These are phyloP conservation scores for Marronus borbonicus DNA, from an alignment of 2,888 invertebrate species.

Conservation along the genomic window DNA sequence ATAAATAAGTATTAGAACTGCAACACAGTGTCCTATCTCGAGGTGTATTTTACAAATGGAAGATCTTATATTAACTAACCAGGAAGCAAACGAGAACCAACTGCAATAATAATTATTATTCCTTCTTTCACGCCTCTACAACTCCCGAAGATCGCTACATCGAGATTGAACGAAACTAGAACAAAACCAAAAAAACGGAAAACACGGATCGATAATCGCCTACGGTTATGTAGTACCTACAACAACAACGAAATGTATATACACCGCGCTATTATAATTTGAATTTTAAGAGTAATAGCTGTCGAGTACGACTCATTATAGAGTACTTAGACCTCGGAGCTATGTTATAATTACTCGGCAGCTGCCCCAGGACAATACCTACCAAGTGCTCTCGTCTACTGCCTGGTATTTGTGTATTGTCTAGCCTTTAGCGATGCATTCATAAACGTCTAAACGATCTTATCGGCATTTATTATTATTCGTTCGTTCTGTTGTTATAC, in stretches of 20 bases:
- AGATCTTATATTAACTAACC: constrained; percentile 10
- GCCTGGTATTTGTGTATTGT: constrained; percentile 59
- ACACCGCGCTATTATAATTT: constrained; percentile 53
- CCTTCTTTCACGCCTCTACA: constrained; percentile 9
- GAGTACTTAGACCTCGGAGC: constrained; percentile 55
- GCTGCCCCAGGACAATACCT: constrained; percentile 66
- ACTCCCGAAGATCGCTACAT: constrained; percentile 21
- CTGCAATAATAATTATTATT: constrained; percentile 16
- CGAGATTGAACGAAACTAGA: background rate
- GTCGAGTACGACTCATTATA: constrained; percentile 59
- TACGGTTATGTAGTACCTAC: constrained; percentile 37
- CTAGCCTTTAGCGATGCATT: constrained; percentile 62
- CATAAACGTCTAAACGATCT: constrained; percentile 63
- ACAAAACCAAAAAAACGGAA: constrained; percentile 1
- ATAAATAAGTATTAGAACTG: too few species aligned
- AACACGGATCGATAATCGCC: constrained; percentile 31
- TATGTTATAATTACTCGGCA: constrained; percentile 67
- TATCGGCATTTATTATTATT: constrained; percentile 62
- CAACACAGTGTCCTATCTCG: too few species aligned
- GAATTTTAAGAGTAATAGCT: constrained; percentile 57
- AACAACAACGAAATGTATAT: constrained; percentile 53
- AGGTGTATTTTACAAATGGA: too few species aligned
- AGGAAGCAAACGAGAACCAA: constrained; percentile 12
- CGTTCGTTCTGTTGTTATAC: constrained; percentile 58
- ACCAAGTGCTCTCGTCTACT: constrained; percentile 61